A percentile compares a stretch with the other conserved stretches of the same genome.
These are phyloP conservation scores for Scaptodrosophila latifasciaeformis DNA, from an alignment of 2,888 invertebrate genomes.

Conservation along the genomic window DNA sequence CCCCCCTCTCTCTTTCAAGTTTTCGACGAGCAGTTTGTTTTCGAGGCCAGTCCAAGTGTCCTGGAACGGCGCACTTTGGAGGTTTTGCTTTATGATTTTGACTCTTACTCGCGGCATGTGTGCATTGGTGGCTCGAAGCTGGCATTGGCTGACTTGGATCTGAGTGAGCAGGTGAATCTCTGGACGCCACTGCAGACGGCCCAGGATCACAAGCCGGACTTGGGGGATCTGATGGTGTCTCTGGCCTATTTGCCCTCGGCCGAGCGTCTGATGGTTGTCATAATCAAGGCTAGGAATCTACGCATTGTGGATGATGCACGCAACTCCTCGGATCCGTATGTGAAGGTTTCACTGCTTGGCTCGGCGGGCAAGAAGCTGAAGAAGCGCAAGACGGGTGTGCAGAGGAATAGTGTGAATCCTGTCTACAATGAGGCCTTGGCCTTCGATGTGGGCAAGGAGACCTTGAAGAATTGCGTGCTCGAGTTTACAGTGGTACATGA, in stretches of 20 bases:
- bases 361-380: constrained; percentile 92
- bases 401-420: constrained; percentile 89
- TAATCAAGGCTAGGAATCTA: constrained; percentile 92
- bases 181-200: constrained; percentile 79
- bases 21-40: constrained; percentile 82
- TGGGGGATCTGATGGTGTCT: constrained; percentile 94
- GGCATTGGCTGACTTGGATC: constrained; percentile 77
- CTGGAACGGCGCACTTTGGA: constrained; percentile 78
- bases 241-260: constrained; percentile 94
- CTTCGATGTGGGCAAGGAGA: constrained; percentile 88
- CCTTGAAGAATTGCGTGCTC: constrained; percentile 77
- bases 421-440: constrained; percentile 95
- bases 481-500: constrained; percentile 80
- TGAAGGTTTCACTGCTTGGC: constrained; percentile 91
- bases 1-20: constrained; percentile 71
- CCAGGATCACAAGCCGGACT: constrained; percentile 81
- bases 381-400: constrained; percentile 94
- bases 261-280: constrained; percentile 90
- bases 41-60: constrained; percentile 78
- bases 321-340: constrained; percentile 96
- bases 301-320: constrained; percentile 94
- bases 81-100: constrained; percentile 80
- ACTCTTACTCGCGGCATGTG: constrained; percentile 80
- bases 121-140: constrained; percentile 80
- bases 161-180: constrained; percentile 77